Evolutionary conservation across 1,140 invertebrate species (phyloP), one percentile per base, ranked within the genome.

Genomic region (Oryctes rhinoceros): DNA sequence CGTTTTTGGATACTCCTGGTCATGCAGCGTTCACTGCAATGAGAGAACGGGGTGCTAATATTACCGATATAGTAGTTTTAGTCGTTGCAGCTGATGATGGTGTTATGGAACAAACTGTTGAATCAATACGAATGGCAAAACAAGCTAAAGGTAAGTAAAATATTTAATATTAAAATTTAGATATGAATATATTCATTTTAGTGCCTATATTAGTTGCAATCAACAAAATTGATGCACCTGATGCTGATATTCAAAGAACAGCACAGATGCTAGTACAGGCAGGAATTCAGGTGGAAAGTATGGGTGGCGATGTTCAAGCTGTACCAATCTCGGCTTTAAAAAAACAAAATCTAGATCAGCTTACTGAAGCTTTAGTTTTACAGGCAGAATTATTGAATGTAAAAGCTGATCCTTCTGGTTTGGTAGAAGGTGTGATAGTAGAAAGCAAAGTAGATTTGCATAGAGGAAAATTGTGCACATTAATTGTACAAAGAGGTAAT

Each of bases 61-160:
- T 94, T 49, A 99, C 99, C 0, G 98, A 99, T 88, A 95, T 99
- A 78, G 94, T 99, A 44, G 93, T 99, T 65, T 89, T 99, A 39
- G 98, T 99, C 47, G 97, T 99, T 59, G 98, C 99, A 13, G 98
- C 98, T 11, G 98, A 99, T 88, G 99, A 99, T 90, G 98, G 98
- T 53, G 96, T 99, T 0, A 99, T 99, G 96, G 95, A 98, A 81
- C 99, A 99, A 90, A 99, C 98, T 0, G 85, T 92, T 4, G 94
- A 97, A 88, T 95, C 94, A 53, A 93, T 96, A 47, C 84, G 91
- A 81, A 93, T 96, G 92, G 94, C 95, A 0, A 91, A 90, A 85
- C 90, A 92, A 82, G 93, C 94, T 3, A 90, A 93, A 81, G 94
- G 93, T 92, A 83, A 76, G 37, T 47, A 59, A 18, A 53, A 44